Conservation (phyloP, 2,113 vertebrate genomes). For the Phylloscopus trochiloides region DNA sequence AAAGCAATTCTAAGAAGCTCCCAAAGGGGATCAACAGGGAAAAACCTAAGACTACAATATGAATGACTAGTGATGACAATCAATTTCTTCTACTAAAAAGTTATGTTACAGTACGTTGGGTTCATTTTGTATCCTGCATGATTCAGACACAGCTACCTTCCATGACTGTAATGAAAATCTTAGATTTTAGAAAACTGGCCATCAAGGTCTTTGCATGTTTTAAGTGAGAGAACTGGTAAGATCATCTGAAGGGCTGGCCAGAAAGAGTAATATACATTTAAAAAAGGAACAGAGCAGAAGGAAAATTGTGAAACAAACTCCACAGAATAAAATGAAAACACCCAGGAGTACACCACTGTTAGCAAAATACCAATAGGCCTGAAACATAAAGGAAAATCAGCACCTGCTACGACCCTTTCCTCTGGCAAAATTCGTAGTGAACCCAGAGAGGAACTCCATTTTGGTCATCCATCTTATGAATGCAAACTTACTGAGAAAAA, state of each 20-base stretch:
- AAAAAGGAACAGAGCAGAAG: background rate
- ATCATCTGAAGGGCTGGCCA: background rate
- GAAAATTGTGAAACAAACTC: background rate
- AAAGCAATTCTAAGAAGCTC: background rate
- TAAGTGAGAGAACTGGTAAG: background rate
- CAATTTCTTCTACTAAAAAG: background rate
- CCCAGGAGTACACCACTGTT: fast-evolving
- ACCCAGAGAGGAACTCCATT: background rate
- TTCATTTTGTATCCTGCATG: background rate
- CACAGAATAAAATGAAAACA: background rate
- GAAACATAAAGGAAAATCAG: background rate
- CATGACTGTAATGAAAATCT: background rate
- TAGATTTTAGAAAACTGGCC: background rate
- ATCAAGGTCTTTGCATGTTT: background rate
- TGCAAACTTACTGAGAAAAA: background rate
- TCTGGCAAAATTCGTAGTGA: background rate
- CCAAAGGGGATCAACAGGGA: background rate
- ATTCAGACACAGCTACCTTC: background rate
- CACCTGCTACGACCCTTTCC: background rate
- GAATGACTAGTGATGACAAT: background rate
- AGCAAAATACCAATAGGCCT: background rate
- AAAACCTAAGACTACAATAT: background rate
- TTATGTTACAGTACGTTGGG: background rate
- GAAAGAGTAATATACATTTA: background rate
- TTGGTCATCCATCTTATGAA: background rate